A percentile compares a stretch with the other conserved stretches of the same genome.
These are phyloP conservation scores for Gonatopus flavifemur DNA, from an alignment of 1,140 invertebrate genomes.

Conservation along the genomic window DNA sequence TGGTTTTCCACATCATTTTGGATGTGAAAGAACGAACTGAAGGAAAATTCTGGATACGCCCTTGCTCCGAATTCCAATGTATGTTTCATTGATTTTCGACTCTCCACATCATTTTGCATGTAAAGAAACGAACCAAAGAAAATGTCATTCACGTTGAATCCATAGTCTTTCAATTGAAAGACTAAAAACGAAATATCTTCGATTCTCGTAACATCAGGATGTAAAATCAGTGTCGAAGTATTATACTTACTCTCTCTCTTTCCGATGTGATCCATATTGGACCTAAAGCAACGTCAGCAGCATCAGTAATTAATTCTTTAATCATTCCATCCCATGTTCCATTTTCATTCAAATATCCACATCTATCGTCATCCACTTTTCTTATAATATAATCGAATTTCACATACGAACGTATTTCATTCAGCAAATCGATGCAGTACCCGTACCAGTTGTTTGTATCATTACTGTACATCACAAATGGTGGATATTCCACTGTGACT, in stretches of 20 bases:
- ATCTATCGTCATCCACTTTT: constrained; percentile 74
- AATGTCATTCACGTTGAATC: too few species aligned
- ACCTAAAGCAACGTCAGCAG: constrained; percentile 82
- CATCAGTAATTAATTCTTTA: constrained; percentile 81
- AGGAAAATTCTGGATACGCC: too few species aligned
- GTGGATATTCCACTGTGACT: constrained; percentile 77
- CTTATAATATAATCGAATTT: constrained; percentile 88
- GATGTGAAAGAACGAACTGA: too few species aligned
- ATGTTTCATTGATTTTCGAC: too few species aligned
- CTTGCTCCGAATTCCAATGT: too few species aligned
- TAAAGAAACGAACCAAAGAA: too few species aligned
- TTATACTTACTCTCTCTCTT: constrained; percentile 71
- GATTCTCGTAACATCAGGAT: too few species aligned
- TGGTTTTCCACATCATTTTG: too few species aligned
- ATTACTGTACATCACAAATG: constrained; percentile 74
- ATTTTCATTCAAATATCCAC: constrained; percentile 82
- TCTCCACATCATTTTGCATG: too few species aligned
- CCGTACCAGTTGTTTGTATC: constrained; percentile 73
- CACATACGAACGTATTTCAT: constrained; percentile 73
- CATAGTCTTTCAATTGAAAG: too few species aligned
- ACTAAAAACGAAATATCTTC: too few species aligned
- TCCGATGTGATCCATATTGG: constrained; percentile 89
- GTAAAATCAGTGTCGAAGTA: too few species aligned
- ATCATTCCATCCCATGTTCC: constrained; percentile 90
- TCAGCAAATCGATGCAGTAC: constrained; percentile 88